phyloP scores from a whole-genome alignment of 2,797 vertebrate genomes.

The Crenichthys baileyi region DNA sequence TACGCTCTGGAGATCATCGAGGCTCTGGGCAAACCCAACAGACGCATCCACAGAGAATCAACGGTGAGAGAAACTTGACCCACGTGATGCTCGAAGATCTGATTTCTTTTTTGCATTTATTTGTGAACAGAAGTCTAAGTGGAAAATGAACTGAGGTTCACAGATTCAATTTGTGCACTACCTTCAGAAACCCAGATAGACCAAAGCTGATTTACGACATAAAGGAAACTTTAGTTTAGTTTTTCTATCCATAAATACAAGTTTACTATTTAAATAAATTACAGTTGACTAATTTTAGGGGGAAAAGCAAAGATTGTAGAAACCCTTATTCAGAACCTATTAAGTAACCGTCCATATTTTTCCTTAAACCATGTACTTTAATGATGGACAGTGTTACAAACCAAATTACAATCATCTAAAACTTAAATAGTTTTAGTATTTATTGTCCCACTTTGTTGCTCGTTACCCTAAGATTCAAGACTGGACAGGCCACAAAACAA shows the following conservation, averaged over 20 bases:
- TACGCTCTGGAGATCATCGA: slow-evolving; percentile 99
- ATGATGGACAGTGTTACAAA: background rate
- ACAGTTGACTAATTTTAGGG: background rate
- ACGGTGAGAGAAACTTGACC: slow-evolving; percentile 81
- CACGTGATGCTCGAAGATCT: background rate
- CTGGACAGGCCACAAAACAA: too few relatives aligned
- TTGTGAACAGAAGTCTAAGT: background rate
- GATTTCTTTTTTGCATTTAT: background rate
- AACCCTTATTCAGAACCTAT: background rate
- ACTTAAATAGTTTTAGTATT: background rate
- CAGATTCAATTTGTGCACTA: background rate
- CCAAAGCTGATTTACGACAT: too few relatives aligned
- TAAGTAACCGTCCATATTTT: background rate
- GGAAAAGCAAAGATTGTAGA: background rate
- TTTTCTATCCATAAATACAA: background rate
- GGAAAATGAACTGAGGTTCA: background rate
- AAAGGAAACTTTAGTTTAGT: too few relatives aligned
- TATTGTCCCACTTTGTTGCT: background rate
- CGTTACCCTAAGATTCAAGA: background rate
- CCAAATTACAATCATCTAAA: background rate
- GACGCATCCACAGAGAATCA: slow-evolving; percentile 94
- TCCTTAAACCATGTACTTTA: too few relatives aligned
- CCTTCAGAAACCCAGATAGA: background rate
- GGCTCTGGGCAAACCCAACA: slow-evolving; percentile 95
- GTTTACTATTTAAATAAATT: background rate